phyloP scores from a whole-genome alignment of 2,888 invertebrate genomes.

The Prostheceraeus crozeri region DNA sequence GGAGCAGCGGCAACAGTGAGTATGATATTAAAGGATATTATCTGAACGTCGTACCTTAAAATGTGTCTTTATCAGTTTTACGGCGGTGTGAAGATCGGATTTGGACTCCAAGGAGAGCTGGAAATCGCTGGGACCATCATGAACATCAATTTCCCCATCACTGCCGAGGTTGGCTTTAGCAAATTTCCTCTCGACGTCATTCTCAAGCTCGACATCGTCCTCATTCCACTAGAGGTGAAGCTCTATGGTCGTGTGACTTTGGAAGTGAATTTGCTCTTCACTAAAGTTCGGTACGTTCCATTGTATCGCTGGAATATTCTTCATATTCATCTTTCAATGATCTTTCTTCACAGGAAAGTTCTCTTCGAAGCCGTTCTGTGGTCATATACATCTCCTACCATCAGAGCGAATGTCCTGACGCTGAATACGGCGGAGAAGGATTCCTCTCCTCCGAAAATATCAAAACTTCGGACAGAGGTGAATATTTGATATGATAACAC shows the following conservation, averaged over 20 bases:
- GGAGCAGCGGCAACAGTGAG: too few relatives aligned
- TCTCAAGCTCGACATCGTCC: slow-evolving; percentile 40
- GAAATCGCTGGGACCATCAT: slow-evolving; percentile 44
- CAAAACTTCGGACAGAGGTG: not conserved
- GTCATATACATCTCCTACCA: slow-evolving; percentile 40
- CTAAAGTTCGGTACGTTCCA: not conserved
- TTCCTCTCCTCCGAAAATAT: slow-evolving; percentile 40
- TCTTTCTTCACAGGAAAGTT: slow-evolving; percentile 35
- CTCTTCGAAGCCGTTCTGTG: slow-evolving; percentile 40
- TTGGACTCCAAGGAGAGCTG: slow-evolving; percentile 43
- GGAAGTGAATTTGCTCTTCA: not conserved
- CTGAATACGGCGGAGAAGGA: slow-evolving; percentile 40
- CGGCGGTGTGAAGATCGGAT: slow-evolving; percentile 43
- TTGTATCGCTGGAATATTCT: too few relatives aligned
- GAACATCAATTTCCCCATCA: slow-evolving; percentile 44
- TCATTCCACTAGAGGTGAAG: slow-evolving; percentile 39
- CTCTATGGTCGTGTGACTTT: slow-evolving; percentile 34
- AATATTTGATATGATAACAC: too few relatives aligned
- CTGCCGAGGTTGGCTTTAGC: slow-evolving; percentile 44
- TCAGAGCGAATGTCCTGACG: slow-evolving; percentile 40
- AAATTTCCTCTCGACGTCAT: slow-evolving; percentile 46
- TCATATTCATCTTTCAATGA: too few relatives aligned
- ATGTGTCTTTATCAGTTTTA: too few relatives aligned
- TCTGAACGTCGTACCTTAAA: too few relatives aligned
- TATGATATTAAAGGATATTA: too few relatives aligned